phyloP scores from a whole-genome alignment of 2,888 invertebrate genomes.

The Cosmorhoe ocellata region DNA sequence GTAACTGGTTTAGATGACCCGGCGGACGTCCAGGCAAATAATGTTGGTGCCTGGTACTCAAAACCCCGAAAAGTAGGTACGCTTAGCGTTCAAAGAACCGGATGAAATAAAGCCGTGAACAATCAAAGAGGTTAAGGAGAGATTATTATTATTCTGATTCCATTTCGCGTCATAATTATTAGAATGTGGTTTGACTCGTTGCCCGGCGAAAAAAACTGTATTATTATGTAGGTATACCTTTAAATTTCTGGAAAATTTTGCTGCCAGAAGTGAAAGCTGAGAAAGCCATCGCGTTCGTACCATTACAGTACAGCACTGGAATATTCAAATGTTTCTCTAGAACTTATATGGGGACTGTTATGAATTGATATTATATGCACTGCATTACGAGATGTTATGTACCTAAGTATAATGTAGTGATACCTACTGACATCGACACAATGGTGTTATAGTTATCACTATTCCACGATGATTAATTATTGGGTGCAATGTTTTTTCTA shows the following conservation, averaged over 20 bases:
- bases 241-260: slow-evolving; percentile 33
- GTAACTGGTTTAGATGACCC: slow-evolving; percentile 17
- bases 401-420: neutral
- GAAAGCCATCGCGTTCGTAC: slow-evolving; percentile 23
- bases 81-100: slow-evolving; percentile 1
- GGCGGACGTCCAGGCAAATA: slow-evolving; percentile 1
- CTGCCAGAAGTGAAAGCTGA: slow-evolving; percentile 33
- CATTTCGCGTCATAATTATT: neutral
- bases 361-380: neutral
- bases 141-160: neutral
- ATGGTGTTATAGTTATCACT: slow-evolving; percentile 8
- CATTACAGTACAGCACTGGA: slow-evolving; percentile 16
- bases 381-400: slow-evolving; percentile 5
- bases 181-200: slow-evolving; percentile 27
- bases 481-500: neutral
- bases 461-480: neutral
- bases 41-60: neutral
- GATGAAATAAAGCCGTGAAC: neutral
- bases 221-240: neutral
- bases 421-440: slow-evolving; percentile 3
- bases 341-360: slow-evolving; percentile 15
- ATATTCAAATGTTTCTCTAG: slow-evolving; percentile 23
- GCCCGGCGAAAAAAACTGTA: slow-evolving; percentile 8
- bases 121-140: neutral
- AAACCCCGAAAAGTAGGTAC: slow-evolving; percentile 1